Base-by-base conservation (phyloP, 1,140 invertebrate species). In the Drosophila sp. region DNA sequence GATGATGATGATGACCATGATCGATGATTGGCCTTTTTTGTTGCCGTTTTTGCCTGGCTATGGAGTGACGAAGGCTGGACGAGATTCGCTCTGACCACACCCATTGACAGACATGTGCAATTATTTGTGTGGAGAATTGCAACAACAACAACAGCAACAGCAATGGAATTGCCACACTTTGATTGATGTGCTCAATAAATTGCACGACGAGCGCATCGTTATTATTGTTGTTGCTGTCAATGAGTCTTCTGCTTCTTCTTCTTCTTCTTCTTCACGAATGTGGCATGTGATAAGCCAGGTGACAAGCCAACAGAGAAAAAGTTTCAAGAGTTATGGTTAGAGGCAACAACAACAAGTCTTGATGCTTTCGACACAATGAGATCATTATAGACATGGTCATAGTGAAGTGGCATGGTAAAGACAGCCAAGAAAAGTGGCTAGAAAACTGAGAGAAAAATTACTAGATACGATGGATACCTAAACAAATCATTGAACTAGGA, bases 101-200 rank as follows among this genome's bases (percentile, higher is more conserved):
- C 84, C 84, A 89, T 78, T 77, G 84, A 84, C 84, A 80, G 67
- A 65, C 61, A 58, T 75, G 67, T 86, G 83, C 82, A 86, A 86
- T 87, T 86, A 86, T 86, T 86, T 79, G 83, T 79, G 72, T 79
- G 72, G 66, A 72, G 79, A 89, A 79, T 79, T 76, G 75, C 76
- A 79, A 63, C 80, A 82, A 23, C 76, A 72, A 32, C 65, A 68
- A 30, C 64, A 72, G 61, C 77, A 77, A 61, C 68, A 70, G 65
- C 70, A 72, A 73, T 77, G 83, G 83, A 73, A 86, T 82, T 73
- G 75, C 72, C 82, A 72, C 76, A 58, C 62, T 41, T 80, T 87
- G 84, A 87, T 87, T 89, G 84, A 87, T 87, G 84, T 83, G 80
- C 80, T 70, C 84, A 87, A 87, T 87, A 90, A 87, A 87, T 89